Evolutionary conservation across 2,113 vertebrate genomes (phyloP).

Genomic region (Caloenas nicobarica): DNA sequence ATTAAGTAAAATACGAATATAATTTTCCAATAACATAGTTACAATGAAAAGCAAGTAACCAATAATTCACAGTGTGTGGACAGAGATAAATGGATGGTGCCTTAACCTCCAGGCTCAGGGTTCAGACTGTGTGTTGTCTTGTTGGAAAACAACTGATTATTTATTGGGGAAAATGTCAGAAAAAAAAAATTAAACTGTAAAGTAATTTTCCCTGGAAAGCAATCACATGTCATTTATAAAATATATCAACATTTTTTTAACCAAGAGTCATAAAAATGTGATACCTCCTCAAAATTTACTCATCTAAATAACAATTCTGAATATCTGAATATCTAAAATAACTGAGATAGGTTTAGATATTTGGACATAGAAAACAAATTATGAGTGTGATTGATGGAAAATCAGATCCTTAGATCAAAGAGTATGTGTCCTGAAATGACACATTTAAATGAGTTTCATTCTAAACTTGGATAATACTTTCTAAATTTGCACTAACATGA

Average conservation of each 20-base stretch:
- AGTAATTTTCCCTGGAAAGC: conserved; percentile 68
- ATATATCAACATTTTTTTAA: conserved; percentile 5
- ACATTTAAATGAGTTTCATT: neutral
- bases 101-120: conserved; percentile 68
- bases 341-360: neutral
- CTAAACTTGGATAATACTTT: neutral
- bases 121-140: conserved; percentile 54
- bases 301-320: neutral
- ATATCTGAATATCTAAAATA: neutral
- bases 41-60: conserved; percentile 69
- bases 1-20: conserved; percentile 68
- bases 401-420: neutral
- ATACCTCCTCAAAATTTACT: neutral
- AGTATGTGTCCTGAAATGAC: neutral
- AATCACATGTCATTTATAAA: conserved; percentile 42
- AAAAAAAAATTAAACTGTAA: conserved; percentile 70
- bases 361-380: neutral
- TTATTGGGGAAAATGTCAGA: conserved; percentile 70
- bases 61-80: conserved; percentile 65
- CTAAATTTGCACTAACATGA: neutral
- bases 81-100: conserved; percentile 72
- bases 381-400: neutral
- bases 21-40: conserved; percentile 64
- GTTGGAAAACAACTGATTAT: conserved; percentile 69
- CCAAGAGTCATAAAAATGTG: neutral